phyloP scores from a whole-genome alignment of 2,797 vertebrate genomes.

The Arctocebus calabarensis region DNA sequence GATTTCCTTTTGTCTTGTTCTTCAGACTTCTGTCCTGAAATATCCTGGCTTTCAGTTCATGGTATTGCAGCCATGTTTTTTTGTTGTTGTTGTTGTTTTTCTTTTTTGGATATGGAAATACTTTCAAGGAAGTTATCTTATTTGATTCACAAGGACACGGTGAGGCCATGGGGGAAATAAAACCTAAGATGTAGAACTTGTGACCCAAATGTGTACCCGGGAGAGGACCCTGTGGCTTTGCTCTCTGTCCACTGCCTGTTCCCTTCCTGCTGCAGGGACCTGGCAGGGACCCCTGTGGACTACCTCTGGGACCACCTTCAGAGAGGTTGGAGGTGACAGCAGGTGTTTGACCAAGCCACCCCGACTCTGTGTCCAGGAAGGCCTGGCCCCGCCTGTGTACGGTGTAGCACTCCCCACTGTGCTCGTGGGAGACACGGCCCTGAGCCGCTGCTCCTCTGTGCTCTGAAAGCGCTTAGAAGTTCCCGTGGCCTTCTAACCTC shows the following conservation, averaged over 20 bases:
- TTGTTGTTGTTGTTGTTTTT: neutral
- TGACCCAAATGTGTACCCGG: neutral
- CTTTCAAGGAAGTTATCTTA: neutral
- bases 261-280: rapidly evolving
- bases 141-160: neutral
- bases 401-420: rapidly evolving
- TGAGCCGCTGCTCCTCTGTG: no score
- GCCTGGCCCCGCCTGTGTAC: rapidly evolving
- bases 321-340: neutral
- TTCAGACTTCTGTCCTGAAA: neutral
- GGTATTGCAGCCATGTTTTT: neutral
- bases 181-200: neutral
- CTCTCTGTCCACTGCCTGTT: no score
- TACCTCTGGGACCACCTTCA: neutral
- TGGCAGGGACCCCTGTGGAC: no score
- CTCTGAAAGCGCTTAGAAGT: no score
- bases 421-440: rapidly evolving
- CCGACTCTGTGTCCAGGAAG: neutral
- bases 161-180: neutral
- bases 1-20: neutral
- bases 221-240: neutral
- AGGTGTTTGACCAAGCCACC: rapidly evolving
- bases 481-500: neutral
- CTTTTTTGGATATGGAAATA: neutral
- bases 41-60: neutral